These are phyloP conservation scores for Panurus biarmicus DNA, from an alignment of 2,113 vertebrate genomes.

Conservation along the genomic window DNA sequence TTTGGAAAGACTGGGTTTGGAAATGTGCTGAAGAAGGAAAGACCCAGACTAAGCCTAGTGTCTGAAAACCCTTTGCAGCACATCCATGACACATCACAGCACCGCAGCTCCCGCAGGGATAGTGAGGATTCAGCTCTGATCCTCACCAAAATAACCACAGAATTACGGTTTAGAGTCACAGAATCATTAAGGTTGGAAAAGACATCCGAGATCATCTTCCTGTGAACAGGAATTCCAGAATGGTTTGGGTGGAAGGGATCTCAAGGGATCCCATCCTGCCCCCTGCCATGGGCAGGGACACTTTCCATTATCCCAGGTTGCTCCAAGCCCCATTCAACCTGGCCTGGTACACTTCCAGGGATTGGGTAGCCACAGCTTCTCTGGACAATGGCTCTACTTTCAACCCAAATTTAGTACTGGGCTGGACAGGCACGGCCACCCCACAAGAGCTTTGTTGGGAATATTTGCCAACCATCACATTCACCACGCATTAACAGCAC, in stretches of 20 bases:
- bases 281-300: fast-evolving
- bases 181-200: not conserved
- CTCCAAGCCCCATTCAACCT: not conserved
- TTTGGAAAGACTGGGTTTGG: not conserved
- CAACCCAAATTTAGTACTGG: not conserved
- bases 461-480: not conserved
- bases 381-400: not conserved
- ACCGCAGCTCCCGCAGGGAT: not conserved
- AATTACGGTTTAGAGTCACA: not conserved
- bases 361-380: not conserved
- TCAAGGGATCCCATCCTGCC: not conserved
- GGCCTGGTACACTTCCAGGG: not conserved
- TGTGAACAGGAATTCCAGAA: not conserved
- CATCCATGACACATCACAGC: fast-evolving
- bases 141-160: not conserved
- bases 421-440: fast-evolving
- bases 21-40: not conserved
- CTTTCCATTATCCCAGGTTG: fast-evolving
- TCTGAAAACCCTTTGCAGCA: not conserved
- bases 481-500: fast-evolving
- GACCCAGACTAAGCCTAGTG: not conserved
- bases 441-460: not conserved
- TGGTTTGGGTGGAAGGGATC: not conserved
- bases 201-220: not conserved
- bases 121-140: fast-evolving